Conservation (phyloP, 2,113 vertebrate species). For the Verasper variegatus region DNA sequence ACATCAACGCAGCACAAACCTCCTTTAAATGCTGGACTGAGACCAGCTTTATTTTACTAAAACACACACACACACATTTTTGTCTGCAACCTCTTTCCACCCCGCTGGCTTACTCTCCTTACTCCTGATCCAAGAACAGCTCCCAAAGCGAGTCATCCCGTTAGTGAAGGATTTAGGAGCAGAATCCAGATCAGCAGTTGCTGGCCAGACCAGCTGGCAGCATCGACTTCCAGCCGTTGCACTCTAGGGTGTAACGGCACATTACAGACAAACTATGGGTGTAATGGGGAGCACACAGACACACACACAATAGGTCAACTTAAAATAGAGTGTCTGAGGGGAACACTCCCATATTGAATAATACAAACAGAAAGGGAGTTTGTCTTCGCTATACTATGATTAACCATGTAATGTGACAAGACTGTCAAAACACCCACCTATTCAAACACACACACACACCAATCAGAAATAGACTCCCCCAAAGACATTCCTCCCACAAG, state of each 20-base stretch:
- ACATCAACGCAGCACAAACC: constrained; percentile 42
- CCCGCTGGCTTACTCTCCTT: constrained; percentile 39
- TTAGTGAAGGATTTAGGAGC: constrained; percentile 57
- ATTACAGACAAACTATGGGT: constrained; percentile 47
- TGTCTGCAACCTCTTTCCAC: constrained; percentile 28
- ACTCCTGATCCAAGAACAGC: constrained; percentile 66
- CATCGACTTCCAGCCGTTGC: constrained; percentile 42
- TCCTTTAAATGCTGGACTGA: constrained; percentile 58
- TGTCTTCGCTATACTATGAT: constrained; percentile 40
- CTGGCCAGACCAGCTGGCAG: constrained; percentile 58
- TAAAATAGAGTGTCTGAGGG: constrained; percentile 27
- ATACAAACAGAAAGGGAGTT: constrained; percentile 46
- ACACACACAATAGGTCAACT: constrained; percentile 33
- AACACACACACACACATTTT: constrained; percentile 21
- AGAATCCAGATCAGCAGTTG: constrained; percentile 65
- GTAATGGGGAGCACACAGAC: constrained; percentile 39
- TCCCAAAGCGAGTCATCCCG: constrained; percentile 33
- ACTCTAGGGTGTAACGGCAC: constrained; percentile 48
- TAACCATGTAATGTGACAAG: constrained; percentile 12
- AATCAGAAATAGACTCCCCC: constrained; percentile 45
- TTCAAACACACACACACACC: constrained; percentile 11
- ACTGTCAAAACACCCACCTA: constrained; percentile 39
- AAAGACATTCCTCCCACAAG: constrained; percentile 61
- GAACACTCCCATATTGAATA: constrained; percentile 25
- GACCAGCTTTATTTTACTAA: constrained; percentile 55